Percentiles rank a stretch among this genome's conserved stretches.
phyloP scores from a whole-genome alignment of 2,797 vertebrate species.

The Sebastes elongatus region DNA sequence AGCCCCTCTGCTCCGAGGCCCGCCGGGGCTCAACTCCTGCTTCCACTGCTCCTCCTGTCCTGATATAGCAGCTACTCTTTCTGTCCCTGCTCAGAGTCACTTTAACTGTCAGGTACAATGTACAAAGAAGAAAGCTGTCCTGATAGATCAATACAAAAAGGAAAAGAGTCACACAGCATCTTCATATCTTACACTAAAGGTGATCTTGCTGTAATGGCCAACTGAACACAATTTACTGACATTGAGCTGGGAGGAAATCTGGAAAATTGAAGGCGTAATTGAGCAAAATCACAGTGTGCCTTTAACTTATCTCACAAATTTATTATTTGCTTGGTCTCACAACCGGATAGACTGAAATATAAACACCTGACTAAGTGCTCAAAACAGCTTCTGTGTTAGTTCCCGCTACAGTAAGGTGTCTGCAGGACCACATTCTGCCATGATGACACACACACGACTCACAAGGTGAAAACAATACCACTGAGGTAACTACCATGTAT shows the following conservation, averaged over 20 bases:
- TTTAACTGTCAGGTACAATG: slow-evolving; percentile 22
- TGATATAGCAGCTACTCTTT: slow-evolving; percentile 28
- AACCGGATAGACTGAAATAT: too few species aligned
- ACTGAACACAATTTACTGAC: background rate
- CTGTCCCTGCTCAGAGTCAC: slow-evolving; percentile 29
- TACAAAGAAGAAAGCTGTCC: background rate
- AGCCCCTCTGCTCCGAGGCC: slow-evolving; percentile 46
- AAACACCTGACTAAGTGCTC: too few species aligned
- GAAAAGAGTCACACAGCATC: background rate
- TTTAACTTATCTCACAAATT: background rate
- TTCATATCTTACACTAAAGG: background rate
- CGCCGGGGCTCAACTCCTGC: slow-evolving; percentile 55
- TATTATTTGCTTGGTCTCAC: background rate
- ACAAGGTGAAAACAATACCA: too few species aligned
- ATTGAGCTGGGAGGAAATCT: background rate
- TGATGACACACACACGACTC: too few species aligned
- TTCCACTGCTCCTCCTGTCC: slow-evolving; percentile 42
- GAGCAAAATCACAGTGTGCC: background rate
- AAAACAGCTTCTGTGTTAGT: too few species aligned
- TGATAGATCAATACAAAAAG: background rate
- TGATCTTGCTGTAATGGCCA: background rate
- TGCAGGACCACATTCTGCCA: too few species aligned
- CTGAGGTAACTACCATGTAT: too few species aligned
- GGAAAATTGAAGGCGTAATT: background rate
- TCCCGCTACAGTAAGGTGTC: too few species aligned